Conservation (phyloP, 2,113 vertebrate species). For the Notarius quadriscutis region DNA sequence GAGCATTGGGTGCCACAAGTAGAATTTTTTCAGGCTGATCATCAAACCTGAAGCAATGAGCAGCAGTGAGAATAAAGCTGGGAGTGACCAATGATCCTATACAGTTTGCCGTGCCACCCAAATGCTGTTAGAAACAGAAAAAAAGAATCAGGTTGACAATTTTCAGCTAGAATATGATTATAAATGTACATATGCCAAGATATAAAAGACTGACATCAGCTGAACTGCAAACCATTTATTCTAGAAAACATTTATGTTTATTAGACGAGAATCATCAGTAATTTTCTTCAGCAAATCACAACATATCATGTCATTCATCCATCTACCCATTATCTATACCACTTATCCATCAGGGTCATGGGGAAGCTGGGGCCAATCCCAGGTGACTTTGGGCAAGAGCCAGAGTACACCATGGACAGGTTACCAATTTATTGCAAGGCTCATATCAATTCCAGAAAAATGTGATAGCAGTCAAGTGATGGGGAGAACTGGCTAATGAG, state of each 20-base stretch:
- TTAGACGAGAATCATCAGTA: not conserved
- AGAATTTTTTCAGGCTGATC: not conserved
- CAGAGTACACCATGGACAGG: too few relatives aligned
- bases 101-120: constrained; percentile 47
- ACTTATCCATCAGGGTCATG: too few relatives aligned
- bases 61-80: constrained; percentile 70
- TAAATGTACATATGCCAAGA: not conserved
- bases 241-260: not conserved
- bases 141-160: not conserved
- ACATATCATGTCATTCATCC: not conserved
- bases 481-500: not conserved
- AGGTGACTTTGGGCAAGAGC: too few relatives aligned
- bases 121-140: constrained; percentile 28
- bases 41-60: constrained; percentile 69
- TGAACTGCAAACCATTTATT: not conserved
- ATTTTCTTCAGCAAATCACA: not conserved
- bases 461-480: not conserved
- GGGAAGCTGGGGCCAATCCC: too few relatives aligned
- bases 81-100: constrained; percentile 67
- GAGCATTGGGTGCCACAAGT: not conserved
- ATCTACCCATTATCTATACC: too few relatives aligned
- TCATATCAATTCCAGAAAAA: not conserved
- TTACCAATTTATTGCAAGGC: too few relatives aligned
- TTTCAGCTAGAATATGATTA: not conserved
- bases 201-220: not conserved